Evolutionary conservation across 2,888 invertebrate genomes (phyloP), one percentile per base, ranked within the genome.

Genomic region (Tiphia femorata): DNA sequence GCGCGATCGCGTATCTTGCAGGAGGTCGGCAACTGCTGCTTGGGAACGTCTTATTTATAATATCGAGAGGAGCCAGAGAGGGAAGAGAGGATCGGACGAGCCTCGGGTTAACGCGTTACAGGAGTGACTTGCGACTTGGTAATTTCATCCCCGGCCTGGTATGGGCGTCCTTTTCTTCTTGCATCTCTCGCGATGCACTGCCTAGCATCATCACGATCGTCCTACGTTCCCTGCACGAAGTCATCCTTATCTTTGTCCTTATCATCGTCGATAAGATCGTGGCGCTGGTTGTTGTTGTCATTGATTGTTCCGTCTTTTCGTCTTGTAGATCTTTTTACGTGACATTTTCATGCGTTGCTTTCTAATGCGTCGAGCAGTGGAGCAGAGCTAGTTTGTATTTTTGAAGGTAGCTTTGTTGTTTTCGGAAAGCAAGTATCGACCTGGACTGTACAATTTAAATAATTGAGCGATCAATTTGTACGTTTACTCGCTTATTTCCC

Each of bases 81-180:
- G n/a, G n/a, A n/a, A n/a, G n/a, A n/a, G n/a, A 61, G 54, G 57
- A 49, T 58, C 63, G 61, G 57, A 43, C 56, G 56, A 50, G 63
- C 63, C 64, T 60, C 57, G 62, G 54, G 63, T 58, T 67, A 67
- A 70, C 67, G 68, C 64, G 73, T 76, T 77, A 62, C 71, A 61
- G 64, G 67, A 67, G 69, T 80, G 80, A 80, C 80, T 80, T 79
- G 80, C 78, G 78, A 67, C 76, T 79, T 78, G 75, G 76, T 79
- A 79, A 80, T 81, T 80, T 82, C 76, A 79, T 77, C 76, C 75
- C 72, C 63, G 73, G 72, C 72, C 70, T 70, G 74, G 64, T 74
- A n/a, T n/a, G n/a, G n/a, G n/a, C n/a, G 74, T 69, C 69, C 20
- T 41, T 33, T 40, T 29, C 25, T n/a, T 49, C 25, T 54, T 44